Percentiles rank a stretch among this genome's conserved stretches.
Evolutionary conservation across 2,113 vertebrate genomes (phyloP).

Genomic region (Indri indri): DNA sequence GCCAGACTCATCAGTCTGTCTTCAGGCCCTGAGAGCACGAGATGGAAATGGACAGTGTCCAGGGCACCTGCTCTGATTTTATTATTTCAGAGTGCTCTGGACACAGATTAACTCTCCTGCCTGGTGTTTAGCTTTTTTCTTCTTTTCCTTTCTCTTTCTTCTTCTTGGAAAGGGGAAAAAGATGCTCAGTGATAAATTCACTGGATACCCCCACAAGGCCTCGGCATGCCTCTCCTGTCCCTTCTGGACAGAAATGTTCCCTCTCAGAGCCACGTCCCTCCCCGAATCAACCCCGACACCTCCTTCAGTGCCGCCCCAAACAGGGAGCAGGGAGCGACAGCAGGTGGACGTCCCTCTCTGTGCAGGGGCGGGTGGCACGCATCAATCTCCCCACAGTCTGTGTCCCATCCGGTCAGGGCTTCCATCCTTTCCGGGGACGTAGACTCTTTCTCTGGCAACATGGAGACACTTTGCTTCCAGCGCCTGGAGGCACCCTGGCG

Average conservation of each 20-base stretch:
- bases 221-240: neutral
- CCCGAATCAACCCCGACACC: neutral
- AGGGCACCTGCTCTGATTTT: slow-evolving; percentile 59
- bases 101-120: slow-evolving; percentile 51
- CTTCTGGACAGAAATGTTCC: neutral
- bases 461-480: neutral
- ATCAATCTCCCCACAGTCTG: slow-evolving; percentile 8
- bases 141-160: neutral
- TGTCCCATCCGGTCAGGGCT: neutral
- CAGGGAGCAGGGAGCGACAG: neutral
- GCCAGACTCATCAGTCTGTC: slow-evolving; percentile 62
- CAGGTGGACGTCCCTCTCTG: neutral
- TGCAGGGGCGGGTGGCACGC: neutral
- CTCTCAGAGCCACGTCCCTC: neutral
- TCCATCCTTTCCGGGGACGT: neutral
- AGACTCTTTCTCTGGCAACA: neutral
- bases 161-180: neutral
- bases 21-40: slow-evolving; percentile 61
- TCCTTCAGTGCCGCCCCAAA: neutral
- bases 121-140: neutral
- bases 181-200: neutral
- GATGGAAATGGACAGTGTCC: slow-evolving; percentile 75
- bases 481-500: slow-evolving; percentile 15
- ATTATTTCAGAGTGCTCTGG: slow-evolving; percentile 56
- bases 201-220: neutral